A percentile compares a stretch with the other conserved stretches of the same genome.
These are phyloP conservation scores for Plutella xylostella DNA, from an alignment of 2,888 invertebrate species.

Conservation along the genomic window DNA sequence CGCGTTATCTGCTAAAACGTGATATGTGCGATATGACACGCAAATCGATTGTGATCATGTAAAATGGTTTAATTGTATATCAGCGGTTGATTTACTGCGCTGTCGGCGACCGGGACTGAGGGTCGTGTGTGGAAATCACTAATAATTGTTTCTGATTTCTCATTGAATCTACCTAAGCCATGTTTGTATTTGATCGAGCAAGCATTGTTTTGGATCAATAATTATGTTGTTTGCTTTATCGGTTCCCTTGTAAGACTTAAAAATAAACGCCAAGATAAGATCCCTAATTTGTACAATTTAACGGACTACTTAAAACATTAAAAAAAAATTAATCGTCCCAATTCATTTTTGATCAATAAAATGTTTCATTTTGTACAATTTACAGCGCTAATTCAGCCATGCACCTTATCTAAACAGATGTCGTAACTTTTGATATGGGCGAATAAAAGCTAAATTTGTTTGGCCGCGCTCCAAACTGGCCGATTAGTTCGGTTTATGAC, in stretches of 20 bases:
- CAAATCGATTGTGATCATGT: conserved; percentile 31
- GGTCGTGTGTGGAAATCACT: conserved; percentile 4
- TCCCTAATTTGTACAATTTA: too few species aligned
- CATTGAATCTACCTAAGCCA: too few species aligned
- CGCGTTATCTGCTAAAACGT: too few species aligned
- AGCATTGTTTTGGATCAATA: neutral
- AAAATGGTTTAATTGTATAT: conserved; percentile 35
- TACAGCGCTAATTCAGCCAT: neutral
- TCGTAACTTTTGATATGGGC: neutral
- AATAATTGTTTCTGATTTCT: neutral
- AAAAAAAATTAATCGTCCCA: too few species aligned
- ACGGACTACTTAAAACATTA: too few species aligned
- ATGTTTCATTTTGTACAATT: neutral
- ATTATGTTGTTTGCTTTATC: neutral
- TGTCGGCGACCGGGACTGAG: conserved; percentile 12
- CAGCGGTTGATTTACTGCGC: conserved; percentile 26
- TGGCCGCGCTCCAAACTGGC: neutral
- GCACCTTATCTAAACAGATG: neutral
- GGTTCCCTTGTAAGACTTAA: too few species aligned
- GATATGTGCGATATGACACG: conserved; percentile 26
- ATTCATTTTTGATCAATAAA: too few species aligned
- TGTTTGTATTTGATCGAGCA: too few species aligned
- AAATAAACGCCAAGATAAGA: too few species aligned
- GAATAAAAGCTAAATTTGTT: conserved; percentile 9
- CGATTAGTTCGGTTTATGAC: conserved; percentile 35